Evolutionary conservation across 2,113 vertebrate genomes (phyloP).

Genomic region (Mionectes macconnelli): DNA sequence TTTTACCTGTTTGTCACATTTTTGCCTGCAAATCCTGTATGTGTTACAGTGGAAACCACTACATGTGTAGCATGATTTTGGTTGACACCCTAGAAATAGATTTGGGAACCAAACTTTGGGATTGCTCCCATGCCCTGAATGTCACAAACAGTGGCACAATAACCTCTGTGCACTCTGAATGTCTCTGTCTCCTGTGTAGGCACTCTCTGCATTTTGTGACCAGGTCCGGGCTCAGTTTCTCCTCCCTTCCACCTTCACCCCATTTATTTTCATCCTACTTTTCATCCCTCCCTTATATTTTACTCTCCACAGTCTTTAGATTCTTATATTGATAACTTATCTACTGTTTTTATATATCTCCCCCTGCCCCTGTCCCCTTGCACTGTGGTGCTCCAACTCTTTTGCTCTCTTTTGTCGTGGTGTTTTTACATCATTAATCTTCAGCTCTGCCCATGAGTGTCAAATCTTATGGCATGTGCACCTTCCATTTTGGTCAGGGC

Average conservation of each 20-base stretch:
- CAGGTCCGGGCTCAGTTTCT: background rate
- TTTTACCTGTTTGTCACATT: background rate
- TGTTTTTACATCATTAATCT: background rate
- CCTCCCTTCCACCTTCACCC: background rate
- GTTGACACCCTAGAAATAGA: background rate
- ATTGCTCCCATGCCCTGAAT: background rate
- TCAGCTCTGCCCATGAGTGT: background rate
- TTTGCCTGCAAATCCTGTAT: background rate
- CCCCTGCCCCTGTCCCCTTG: background rate
- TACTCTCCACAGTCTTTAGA: background rate
- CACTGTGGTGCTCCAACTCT: background rate
- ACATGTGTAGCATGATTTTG: background rate
- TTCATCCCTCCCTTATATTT: background rate
- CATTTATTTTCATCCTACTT: background rate
- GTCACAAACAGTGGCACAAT: background rate
- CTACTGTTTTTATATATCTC: background rate
- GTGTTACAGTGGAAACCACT: background rate
- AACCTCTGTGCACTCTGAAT: background rate
- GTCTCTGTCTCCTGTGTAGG: background rate
- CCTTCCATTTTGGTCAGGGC: background rate
- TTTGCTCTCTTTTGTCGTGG: background rate
- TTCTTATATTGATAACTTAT: background rate
- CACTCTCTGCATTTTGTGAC: background rate
- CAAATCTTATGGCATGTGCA: background rate
- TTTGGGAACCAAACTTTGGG: background rate